Evolutionary conservation across 2,888 invertebrate species (phyloP).

Genomic region (Timema podura): DNA sequence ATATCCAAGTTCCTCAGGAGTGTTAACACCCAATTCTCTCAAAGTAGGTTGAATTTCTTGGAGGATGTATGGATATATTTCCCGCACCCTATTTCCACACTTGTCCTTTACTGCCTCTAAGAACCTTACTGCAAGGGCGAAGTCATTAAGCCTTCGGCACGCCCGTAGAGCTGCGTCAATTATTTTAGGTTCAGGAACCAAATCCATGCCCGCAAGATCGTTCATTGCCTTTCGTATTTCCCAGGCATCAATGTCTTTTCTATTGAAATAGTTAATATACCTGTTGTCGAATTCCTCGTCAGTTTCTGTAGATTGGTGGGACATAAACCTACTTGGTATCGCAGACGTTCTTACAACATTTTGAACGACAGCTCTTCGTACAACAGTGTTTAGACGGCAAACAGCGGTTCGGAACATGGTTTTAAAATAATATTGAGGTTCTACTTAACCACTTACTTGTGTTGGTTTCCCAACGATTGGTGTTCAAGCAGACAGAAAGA

Average conservation of each 20-base stretch:
- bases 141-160: conserved; percentile 91
- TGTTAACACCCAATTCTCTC: conserved; percentile 86
- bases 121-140: conserved; percentile 86
- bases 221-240: conserved; percentile 90
- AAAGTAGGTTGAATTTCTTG: conserved; percentile 91
- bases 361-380: conserved; percentile 22
- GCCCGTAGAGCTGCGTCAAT: conserved; percentile 83
- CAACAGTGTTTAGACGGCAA: conserved; percentile 28
- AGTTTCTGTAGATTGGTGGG: conserved; percentile 52
- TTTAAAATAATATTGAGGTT: neutral
- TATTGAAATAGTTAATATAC: conserved; percentile 80
- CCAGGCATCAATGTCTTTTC: conserved; percentile 89
- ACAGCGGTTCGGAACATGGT: conserved; percentile 32
- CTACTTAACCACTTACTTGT: no score
- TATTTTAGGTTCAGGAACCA: conserved; percentile 88
- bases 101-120: conserved; percentile 89
- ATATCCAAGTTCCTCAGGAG: conserved; percentile 93
- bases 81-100: conserved; percentile 67
- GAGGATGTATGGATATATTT: conserved; percentile 82
- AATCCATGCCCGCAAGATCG: conserved; percentile 83
- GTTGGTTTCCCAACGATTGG: no score
- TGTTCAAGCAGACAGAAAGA: no score
- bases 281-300: conserved; percentile 83
- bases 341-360: conserved; percentile 26
- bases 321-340: conserved; percentile 34